Conservation (phyloP, 1,140 invertebrate species). For the Dendroctonus valens region DNA sequence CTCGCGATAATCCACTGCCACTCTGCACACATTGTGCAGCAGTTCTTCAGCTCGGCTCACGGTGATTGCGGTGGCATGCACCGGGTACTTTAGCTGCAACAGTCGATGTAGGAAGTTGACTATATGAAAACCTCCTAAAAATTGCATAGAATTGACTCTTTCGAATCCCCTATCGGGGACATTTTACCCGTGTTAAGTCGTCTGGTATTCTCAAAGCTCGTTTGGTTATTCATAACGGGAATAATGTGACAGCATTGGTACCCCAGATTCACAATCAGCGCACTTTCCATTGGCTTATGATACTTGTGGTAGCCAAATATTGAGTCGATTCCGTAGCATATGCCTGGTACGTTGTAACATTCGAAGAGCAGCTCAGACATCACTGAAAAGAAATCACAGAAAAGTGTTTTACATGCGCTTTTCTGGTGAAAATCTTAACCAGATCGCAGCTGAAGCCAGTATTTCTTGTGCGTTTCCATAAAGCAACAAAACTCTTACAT, state of each 20-base stretch:
- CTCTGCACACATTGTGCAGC: slow-evolving; percentile 74
- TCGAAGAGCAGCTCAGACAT: slow-evolving; percentile 96
- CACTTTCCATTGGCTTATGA: slow-evolving; percentile 58
- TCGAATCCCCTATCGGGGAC: not conserved
- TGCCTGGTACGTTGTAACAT: slow-evolving; percentile 82
- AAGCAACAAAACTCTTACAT: slow-evolving; percentile 55
- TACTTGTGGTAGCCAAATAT: slow-evolving; percentile 73
- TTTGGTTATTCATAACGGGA: slow-evolving; percentile 72
- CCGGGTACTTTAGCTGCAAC: slow-evolving; percentile 92
- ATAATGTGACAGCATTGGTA: slow-evolving; percentile 88
- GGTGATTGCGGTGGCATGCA: slow-evolving; percentile 83
- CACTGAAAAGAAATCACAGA: slow-evolving; percentile 66
- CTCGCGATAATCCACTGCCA: slow-evolving; percentile 76
- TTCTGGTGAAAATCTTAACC: not conserved
- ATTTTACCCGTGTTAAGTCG: slow-evolving; percentile 70
- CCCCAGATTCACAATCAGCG: slow-evolving; percentile 79
- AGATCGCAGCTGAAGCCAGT: not conserved
- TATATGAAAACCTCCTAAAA: slow-evolving; percentile 76
- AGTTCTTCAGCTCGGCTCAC: slow-evolving; percentile 84
- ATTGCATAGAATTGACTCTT: not conserved
- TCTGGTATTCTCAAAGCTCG: slow-evolving; percentile 68
- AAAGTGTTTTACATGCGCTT: slow-evolving; percentile 1
- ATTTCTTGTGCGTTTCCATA: not conserved
- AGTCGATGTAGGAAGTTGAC: slow-evolving; percentile 83
- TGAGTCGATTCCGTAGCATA: slow-evolving; percentile 86